Conservation (phyloP, 2,888 invertebrate genomes). For the Neoaliturus tenellus region DNA sequence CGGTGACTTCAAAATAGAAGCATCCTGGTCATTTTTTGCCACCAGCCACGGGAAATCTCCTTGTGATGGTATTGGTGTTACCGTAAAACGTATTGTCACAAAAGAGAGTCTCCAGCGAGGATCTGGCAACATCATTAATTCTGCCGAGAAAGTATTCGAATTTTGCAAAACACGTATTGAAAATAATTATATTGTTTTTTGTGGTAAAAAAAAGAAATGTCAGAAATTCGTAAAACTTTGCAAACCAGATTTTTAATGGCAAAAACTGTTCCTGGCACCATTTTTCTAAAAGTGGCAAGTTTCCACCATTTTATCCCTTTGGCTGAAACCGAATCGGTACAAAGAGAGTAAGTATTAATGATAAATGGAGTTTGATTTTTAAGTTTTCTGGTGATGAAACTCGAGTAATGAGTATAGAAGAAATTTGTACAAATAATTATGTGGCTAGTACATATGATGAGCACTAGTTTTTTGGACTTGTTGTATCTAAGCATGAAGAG, state of each 20-base stretch:
- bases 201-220: too few species aligned
- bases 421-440: conserved; percentile 24
- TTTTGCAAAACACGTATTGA: conserved; percentile 16
- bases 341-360: background rate
- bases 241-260: too few species aligned
- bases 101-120: background rate
- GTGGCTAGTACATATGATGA: conserved; percentile 14
- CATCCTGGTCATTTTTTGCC: background rate
- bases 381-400: background rate
- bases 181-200: background rate
- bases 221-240: too few species aligned
- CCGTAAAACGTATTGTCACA: background rate
- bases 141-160: background rate
- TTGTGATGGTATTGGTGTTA: conserved; percentile 3
- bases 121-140: background rate
- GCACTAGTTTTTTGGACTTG: conserved; percentile 40
- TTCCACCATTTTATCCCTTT: conserved; percentile 8
- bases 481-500: conserved; percentile 13
- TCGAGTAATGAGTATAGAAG: conserved; percentile 1
- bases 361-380: background rate
- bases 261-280: too few species aligned
- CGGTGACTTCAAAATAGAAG: background rate
- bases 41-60: background rate
- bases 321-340: background rate
- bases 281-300: too few species aligned